Evolutionary conservation across 2,113 vertebrate species (phyloP).

Genomic region (Chamaetylas fuelleborni): DNA sequence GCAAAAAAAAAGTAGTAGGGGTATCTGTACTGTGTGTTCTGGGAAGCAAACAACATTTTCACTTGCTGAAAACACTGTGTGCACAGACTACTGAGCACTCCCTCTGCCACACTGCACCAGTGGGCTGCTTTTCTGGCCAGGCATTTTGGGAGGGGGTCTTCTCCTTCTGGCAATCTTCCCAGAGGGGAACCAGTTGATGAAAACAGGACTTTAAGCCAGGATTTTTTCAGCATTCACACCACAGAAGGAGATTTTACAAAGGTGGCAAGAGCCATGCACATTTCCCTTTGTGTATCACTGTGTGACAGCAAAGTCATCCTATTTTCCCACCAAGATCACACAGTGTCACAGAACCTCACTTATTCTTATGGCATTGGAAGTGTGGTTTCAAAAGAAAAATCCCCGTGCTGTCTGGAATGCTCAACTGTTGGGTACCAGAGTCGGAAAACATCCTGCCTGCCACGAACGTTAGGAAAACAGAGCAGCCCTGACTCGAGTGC

Average conservation of each 20-base stretch:
- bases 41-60: background rate
- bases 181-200: background rate
- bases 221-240: background rate
- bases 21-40: background rate
- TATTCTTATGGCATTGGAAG: background rate
- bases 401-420: conserved; percentile 14
- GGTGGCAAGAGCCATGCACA: fast-evolving
- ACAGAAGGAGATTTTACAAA: background rate
- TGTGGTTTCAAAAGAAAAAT: conserved; percentile 18
- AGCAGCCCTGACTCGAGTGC: conserved; percentile 25
- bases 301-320: background rate
- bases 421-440: conserved; percentile 51
- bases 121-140: background rate
- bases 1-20: background rate
- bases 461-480: conserved; percentile 18
- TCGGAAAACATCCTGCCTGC: conserved; percentile 47
- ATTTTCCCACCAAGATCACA: background rate
- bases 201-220: background rate
- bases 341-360: background rate
- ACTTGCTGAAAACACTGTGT: background rate
- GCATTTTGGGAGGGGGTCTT: background rate
- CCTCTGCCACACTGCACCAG: background rate
- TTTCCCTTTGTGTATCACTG: background rate
- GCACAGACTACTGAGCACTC: background rate
- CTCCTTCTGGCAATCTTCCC: background rate